Evolutionary conservation across 2,113 vertebrate genomes (phyloP).

Genomic region (Suncus etruscus): DNA sequence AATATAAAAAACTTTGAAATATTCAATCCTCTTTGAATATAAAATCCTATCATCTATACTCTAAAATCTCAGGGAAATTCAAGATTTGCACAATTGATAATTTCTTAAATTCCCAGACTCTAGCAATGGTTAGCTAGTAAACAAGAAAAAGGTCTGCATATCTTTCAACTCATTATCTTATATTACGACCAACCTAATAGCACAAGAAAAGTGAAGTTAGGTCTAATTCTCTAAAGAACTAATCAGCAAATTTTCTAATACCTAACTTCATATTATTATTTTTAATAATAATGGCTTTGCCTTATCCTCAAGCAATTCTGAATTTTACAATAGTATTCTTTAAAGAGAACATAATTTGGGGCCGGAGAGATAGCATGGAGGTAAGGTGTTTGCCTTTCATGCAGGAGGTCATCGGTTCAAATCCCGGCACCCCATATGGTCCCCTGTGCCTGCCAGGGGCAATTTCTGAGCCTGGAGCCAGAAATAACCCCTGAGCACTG

Average conservation of each 20-base stretch:
- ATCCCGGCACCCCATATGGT: too few species aligned
- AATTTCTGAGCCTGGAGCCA: too few species aligned
- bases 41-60: too few species aligned
- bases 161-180: neutral
- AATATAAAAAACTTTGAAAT: too few species aligned
- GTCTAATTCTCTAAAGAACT: neutral
- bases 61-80: neutral
- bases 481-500: too few species aligned
- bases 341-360: neutral
- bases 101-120: neutral
- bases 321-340: neutral
- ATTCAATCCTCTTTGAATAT: too few species aligned
- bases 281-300: neutral
- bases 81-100: neutral
- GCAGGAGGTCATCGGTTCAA: too few species aligned
- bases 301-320: neutral
- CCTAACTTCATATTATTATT: neutral
- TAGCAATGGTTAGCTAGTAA: neutral
- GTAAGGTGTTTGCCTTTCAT: too few species aligned
- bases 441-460: too few species aligned
- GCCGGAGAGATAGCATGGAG: too few species aligned
- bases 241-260: neutral
- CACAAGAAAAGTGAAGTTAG: neutral
- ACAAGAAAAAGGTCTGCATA: neutral
- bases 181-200: neutral